Evolutionary conservation across 2,888 invertebrate species (phyloP), one percentile per base, ranked within the genome.

Genomic region (Molanna angustata): DNA sequence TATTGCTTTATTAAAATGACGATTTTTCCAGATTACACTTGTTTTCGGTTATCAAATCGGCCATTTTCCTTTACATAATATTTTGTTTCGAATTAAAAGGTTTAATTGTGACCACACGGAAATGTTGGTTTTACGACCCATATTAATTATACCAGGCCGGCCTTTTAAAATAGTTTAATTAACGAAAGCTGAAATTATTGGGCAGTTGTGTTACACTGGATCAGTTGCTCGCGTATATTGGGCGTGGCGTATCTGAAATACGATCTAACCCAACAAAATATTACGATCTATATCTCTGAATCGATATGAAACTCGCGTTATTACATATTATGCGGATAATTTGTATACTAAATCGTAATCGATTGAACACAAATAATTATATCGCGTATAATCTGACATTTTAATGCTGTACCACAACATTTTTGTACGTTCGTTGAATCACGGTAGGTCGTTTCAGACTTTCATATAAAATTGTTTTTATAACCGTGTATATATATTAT

Each of bases 1-100:
- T 52, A 52, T 52, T 39, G 46, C 52, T 52, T 47, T 46, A 52
- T 52, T 52, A 46, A 52, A 44, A 40, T 39, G 2, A 19, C 19
- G 52, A 47, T 52, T 46, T n/a, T 44, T 46, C 33, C 14, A 39
- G 47, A 46, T 52, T 46, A 41, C 32, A 39, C 42, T 46, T 41
- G 47, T 52, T 52, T 48, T 39, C 40, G 41, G 19, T 21, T 18
- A 40, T 40, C 18, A 18, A 48, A 48, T 48, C 32, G 48, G 19
- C 9, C 41, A 18, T 40, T 27, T 40, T 44, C 22, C 32, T 44
- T 44, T 18, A 32, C n/a, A n/a, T 19, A 32, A 27, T 44, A 27
- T 44, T 44, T 17, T 32, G 32, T 44, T 44, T 44, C 44, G 32
- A 31, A 33, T 44, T 44, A 32, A 32, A 44, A 31, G 44, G 32